Evolutionary conservation across 2,888 invertebrate genomes (phyloP).

Genomic region (Brenthis ino): DNA sequence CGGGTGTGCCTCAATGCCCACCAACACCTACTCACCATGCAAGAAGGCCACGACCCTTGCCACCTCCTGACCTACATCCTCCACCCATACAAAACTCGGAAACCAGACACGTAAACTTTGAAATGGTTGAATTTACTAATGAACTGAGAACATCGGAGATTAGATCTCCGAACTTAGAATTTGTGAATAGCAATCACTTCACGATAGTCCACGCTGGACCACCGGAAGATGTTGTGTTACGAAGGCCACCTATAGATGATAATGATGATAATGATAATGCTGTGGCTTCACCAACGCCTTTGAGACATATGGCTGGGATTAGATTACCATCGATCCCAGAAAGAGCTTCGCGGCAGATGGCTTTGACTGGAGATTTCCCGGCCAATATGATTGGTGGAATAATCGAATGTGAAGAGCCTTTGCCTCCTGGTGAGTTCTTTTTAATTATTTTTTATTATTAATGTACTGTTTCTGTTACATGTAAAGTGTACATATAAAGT

Average conservation of each 20-base stretch:
- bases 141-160: constrained; percentile 78
- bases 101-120: constrained; percentile 65
- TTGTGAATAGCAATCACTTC: constrained; percentile 82
- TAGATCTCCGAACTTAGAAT: constrained; percentile 79
- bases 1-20: constrained; percentile 87
- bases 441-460: neutral
- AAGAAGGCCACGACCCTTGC: constrained; percentile 84
- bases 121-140: constrained; percentile 76
- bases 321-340: constrained; percentile 92
- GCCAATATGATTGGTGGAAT: constrained; percentile 81
- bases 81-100: constrained; percentile 73
- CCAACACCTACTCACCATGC: constrained; percentile 95
- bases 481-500: too few species aligned
- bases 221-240: constrained; percentile 75
- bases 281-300: constrained; percentile 82
- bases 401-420: constrained; percentile 88
- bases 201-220: constrained; percentile 79
- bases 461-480: too few species aligned
- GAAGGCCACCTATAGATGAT: constrained; percentile 69
- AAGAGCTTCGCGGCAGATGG: constrained; percentile 82
- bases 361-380: constrained; percentile 80
- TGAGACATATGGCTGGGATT: constrained; percentile 87
- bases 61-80: constrained; percentile 80
- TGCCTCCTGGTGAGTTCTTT: constrained; percentile 88
- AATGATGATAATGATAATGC: constrained; percentile 73